Percentiles rank a stretch among this genome's conserved stretches.
phyloP scores from a whole-genome alignment of 2,888 invertebrate species.

The Drosophila mimica region DNA sequence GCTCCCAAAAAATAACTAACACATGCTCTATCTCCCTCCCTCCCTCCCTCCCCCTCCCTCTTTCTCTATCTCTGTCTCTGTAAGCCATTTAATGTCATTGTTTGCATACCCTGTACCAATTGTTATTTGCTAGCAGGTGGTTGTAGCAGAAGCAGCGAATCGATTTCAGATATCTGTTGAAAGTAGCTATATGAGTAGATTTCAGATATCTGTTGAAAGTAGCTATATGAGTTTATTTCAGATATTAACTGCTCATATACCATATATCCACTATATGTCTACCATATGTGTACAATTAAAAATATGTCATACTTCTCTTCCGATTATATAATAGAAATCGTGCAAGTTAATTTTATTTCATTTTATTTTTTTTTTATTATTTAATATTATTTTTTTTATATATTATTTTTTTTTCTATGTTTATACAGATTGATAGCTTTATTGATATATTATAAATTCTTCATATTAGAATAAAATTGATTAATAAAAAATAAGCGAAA shows the following conservation, averaged over 20 bases:
- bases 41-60: background rate
- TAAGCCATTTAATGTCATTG: slow-evolving; percentile 16
- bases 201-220: background rate
- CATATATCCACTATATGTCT: too few relatives aligned
- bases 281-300: too few relatives aligned
- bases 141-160: background rate
- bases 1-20: background rate
- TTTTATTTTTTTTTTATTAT: too few relatives aligned
- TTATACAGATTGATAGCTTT: too few relatives aligned
- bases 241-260: background rate
- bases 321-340: too few relatives aligned
- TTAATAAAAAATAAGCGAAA: background rate
- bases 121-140: background rate
- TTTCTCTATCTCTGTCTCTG: background rate
- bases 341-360: too few relatives aligned
- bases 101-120: slow-evolving; percentile 8
- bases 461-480: too few relatives aligned
- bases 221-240: background rate
- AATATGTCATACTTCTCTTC: too few relatives aligned
- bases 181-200: background rate
- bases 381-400: too few relatives aligned
- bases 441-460: too few relatives aligned
- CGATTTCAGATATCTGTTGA: background rate
- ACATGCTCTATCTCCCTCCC: background rate
- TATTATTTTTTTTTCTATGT: too few relatives aligned